Conservation (phyloP, 92 coral and sea anemone genomes). For the Palythoa grandis region DNA sequence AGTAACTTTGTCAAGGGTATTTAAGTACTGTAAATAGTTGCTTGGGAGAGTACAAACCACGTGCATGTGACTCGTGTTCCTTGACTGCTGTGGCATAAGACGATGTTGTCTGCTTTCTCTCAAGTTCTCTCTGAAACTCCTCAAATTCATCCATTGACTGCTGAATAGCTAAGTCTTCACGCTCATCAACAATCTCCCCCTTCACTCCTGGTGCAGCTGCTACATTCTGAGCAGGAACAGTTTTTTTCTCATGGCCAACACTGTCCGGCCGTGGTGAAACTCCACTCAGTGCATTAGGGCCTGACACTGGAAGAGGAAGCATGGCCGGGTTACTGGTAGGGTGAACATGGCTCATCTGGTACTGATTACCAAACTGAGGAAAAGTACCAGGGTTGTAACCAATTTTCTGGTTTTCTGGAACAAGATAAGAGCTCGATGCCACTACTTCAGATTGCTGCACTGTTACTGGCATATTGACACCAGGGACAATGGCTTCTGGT, state of each 20-base stretch:
- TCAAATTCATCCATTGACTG: constrained; percentile 72
- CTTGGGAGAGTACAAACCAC: constrained; percentile 10
- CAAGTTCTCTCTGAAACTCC: constrained; percentile 59
- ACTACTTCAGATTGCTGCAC: background rate
- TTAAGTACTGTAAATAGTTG: too few relatives aligned
- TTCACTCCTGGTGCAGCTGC: constrained; percentile 27
- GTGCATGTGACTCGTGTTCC: constrained; percentile 48
- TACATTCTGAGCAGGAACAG: background rate
- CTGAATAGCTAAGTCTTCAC: constrained; percentile 82
- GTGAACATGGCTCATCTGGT: constrained; percentile 2
- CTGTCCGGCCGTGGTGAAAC: background rate
- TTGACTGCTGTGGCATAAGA: constrained; percentile 93
- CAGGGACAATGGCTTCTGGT: background rate
- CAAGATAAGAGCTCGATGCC: background rate
- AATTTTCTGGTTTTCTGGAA: constrained; percentile 8
- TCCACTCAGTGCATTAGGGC: background rate
- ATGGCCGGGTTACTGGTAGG: background rate
- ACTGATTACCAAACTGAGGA: constrained; percentile 1
- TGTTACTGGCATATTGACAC: background rate
- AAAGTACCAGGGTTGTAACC: constrained; percentile 10
- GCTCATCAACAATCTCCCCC: constrained; percentile 77
- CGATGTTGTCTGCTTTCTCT: constrained; percentile 61
- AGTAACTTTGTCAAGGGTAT: too few relatives aligned
- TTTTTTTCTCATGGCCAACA: background rate
- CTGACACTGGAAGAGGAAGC: background rate